Evolutionary conservation across 2,797 vertebrate genomes (phyloP).

Genomic region (Rhabdophis nuchalis): DNA sequence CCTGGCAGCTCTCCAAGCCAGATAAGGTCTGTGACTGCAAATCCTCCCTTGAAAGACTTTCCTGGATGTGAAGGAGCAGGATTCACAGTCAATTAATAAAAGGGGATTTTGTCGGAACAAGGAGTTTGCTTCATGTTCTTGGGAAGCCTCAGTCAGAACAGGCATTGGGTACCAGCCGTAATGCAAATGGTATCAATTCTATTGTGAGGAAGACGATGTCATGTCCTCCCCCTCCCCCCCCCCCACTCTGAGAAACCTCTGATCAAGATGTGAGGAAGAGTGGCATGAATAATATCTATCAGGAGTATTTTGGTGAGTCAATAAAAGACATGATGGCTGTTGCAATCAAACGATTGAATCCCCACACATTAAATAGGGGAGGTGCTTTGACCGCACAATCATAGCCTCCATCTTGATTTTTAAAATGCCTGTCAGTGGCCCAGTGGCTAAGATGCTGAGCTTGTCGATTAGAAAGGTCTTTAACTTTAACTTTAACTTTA

Average conservation of each 20-base stretch:
- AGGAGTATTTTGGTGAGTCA: not conserved
- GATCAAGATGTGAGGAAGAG: not conserved
- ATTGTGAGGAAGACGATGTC: not conserved
- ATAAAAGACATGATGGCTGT: not conserved
- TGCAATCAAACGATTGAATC: not conserved
- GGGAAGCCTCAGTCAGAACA: no score
- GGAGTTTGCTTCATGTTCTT: no score
- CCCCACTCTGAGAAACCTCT: not conserved
- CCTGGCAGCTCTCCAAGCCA: no score
- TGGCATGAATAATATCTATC: not conserved
- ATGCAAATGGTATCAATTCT: not conserved
- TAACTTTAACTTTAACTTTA: no score
- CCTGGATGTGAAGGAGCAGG: no score
- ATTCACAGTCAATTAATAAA: no score
- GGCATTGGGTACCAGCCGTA: not conserved
- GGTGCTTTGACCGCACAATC: not conserved
- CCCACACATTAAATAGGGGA: not conserved
- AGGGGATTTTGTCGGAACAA: no score
- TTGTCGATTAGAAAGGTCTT: no score
- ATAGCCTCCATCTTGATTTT: not conserved
- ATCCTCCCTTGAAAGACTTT: no score
- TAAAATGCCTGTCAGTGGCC: not conserved
- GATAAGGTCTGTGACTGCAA: no score
- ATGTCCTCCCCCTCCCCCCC: fast-evolving
- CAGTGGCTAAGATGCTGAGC: no score